Percentiles rank a stretch among this genome's conserved stretches.
phyloP scores from a whole-genome alignment of 2,888 invertebrate species.

The Odontocolon sp. region DNA sequence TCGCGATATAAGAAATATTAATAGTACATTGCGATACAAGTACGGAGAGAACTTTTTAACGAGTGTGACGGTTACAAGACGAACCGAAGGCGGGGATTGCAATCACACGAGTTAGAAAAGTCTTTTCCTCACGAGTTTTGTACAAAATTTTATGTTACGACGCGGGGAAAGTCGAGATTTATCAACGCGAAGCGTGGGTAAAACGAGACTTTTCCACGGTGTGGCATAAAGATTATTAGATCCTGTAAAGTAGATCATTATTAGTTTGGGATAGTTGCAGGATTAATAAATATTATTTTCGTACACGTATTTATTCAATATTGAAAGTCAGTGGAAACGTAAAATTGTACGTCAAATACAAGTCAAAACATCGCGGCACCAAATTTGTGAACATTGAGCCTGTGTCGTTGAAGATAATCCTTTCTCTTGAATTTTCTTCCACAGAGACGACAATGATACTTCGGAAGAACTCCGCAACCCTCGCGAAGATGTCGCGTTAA shows the following conservation, averaged over 20 bases:
- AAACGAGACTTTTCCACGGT: too few relatives aligned
- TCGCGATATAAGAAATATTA: not conserved
- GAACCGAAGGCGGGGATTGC: too few relatives aligned
- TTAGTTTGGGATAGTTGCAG: too few relatives aligned
- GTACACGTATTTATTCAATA: not conserved
- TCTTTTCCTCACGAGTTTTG: too few relatives aligned
- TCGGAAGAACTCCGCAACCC: conserved; percentile 70
- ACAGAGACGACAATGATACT: conserved; percentile 72
- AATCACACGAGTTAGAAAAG: too few relatives aligned
- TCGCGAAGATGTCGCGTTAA: conserved; percentile 74
- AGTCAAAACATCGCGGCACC: conserved; percentile 46
- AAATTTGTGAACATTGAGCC: conserved; percentile 61
- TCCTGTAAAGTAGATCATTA: too few relatives aligned
- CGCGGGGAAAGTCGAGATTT: not conserved
- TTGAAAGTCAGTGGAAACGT: not conserved
- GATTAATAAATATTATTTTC: too few relatives aligned
- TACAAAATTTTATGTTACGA: not conserved
- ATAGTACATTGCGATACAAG: too few relatives aligned
- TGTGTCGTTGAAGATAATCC: conserved; percentile 72
- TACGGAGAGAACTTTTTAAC: too few relatives aligned
- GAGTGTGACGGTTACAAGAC: too few relatives aligned
- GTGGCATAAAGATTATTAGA: too few relatives aligned
- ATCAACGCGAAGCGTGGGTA: too few relatives aligned
- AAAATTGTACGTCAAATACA: not conserved
- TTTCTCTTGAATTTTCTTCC: conserved; percentile 76